Evolutionary conservation across 2,797 vertebrate species (phyloP).

Genomic region (Margarornis squamiger): DNA sequence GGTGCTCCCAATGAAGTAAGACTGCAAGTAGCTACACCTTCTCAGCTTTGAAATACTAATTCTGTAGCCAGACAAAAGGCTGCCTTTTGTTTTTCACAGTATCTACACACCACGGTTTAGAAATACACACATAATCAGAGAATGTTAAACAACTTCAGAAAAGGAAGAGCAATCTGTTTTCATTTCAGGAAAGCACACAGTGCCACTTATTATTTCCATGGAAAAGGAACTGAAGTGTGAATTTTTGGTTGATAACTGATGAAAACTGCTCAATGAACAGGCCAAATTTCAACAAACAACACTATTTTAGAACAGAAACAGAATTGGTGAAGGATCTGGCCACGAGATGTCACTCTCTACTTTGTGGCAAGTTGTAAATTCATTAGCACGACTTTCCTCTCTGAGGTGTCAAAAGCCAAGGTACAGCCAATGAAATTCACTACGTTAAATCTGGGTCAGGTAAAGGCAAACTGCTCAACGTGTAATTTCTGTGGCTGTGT

Average conservation of each 20-base stretch:
- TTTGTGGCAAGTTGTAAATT: not conserved
- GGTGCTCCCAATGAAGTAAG: not conserved
- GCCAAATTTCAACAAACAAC: not conserved
- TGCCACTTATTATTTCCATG: not conserved
- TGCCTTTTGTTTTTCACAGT: not conserved
- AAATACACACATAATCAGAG: not conserved
- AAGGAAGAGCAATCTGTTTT: not conserved
- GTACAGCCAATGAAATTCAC: not conserved
- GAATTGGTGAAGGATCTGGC: not conserved
- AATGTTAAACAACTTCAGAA: not conserved
- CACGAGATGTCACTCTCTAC: conserved; percentile 46
- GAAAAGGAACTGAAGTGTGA: not conserved
- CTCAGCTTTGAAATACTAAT: not conserved
- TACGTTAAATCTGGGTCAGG: not conserved
- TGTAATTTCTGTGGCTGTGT: not conserved
- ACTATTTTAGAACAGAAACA: not conserved
- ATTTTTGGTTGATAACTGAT: not conserved
- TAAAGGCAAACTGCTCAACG: not conserved
- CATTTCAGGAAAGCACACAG: not conserved
- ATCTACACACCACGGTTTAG: not conserved
- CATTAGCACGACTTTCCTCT: not conserved
- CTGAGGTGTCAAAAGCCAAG: not conserved
- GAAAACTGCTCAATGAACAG: not conserved
- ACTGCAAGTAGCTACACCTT: not conserved
- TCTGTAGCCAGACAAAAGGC: not conserved